phyloP scores from a whole-genome alignment of 2,888 invertebrate genomes.

The Gastracanthus pulcherrimus region DNA sequence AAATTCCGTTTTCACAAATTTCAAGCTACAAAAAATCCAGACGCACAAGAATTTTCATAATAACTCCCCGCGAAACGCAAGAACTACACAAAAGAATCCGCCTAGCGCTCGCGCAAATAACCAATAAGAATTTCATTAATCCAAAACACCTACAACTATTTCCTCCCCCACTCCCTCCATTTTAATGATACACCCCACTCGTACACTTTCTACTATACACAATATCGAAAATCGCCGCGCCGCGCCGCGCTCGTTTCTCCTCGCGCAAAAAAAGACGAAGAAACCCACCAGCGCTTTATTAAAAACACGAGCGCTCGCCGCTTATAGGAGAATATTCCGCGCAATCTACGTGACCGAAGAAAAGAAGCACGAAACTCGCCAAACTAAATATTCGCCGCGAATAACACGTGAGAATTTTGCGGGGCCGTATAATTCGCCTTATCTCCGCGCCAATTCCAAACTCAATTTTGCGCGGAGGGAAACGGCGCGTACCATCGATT shows the following conservation, averaged over 20 bases:
- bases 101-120: neutral
- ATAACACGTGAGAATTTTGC: constrained; percentile 7
- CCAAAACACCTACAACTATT: constrained; percentile 10
- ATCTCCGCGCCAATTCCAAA: constrained; percentile 31
- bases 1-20: neutral
- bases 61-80: neutral
- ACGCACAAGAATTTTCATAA: constrained; percentile 4
- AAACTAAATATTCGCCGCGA: constrained; percentile 22
- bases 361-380: no score
- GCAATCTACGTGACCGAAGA: neutral
- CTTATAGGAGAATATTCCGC: neutral
- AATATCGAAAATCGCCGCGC: constrained; percentile 28
- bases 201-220: neutral
- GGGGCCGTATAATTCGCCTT: constrained; percentile 26
- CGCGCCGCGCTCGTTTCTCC: neutral
- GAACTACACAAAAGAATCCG: no score
- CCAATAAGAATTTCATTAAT: constrained; percentile 38
- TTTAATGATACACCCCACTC: constrained; percentile 5
- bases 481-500: constrained; percentile 30
- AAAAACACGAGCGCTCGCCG: constrained; percentile 5
- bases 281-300: constrained; percentile 18
- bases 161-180: neutral
- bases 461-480: constrained; percentile 44
- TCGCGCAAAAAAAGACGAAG: neutral
- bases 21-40: no score